Evolutionary conservation across 2,888 invertebrate species (phyloP), one percentile per base, ranked within the genome.

Genomic region (Drepana falcataria): DNA sequence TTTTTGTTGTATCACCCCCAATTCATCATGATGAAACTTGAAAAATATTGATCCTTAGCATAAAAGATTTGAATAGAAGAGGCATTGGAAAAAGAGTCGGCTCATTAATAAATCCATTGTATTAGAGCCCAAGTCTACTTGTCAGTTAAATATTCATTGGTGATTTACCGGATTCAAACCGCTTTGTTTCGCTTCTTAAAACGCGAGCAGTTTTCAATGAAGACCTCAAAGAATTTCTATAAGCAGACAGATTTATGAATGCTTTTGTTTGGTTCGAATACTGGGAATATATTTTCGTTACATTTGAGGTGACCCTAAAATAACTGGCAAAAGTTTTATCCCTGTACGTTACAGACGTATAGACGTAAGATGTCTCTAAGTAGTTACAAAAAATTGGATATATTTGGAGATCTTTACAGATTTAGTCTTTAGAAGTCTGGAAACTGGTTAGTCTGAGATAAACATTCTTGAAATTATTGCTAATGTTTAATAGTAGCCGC

Each of bases 11-110:
- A 21, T 21, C 21, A 21, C 21, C 21, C 21, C 21, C 21, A 21
- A 21, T 21, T 21, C 21, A 21, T 21, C 21, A 21, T 21, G 21
- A 21, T 21, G 21, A 21, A 21, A 49, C 41, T 33, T 49, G 52
- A 53, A 53, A 47, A 44, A 54, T 52, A 58, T 59, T 48, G 59
- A 59, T 55, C 51, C 53, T 61, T 58, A 53, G 59, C 49, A 58
- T 55, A 61, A 57, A 58, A 58, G 58, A 59, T 37, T 37, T 4
- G 5, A 37, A 44, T 9, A 40, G 40, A 40, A 40, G 7, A 40
- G 40, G 3, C 9, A 9, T 9, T 3, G 9, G 9, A 44, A 9
- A 44, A 44, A 9, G 44, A 44, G 44, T 44, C 6, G 9, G 44
- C 44, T 9, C 5, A 3, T 44, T 44, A 44, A 44, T 44, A 44